These are phyloP conservation scores for Dreissena rostriformis DNA, from an alignment of 1,140 invertebrate species.

Conservation along the genomic window DNA sequence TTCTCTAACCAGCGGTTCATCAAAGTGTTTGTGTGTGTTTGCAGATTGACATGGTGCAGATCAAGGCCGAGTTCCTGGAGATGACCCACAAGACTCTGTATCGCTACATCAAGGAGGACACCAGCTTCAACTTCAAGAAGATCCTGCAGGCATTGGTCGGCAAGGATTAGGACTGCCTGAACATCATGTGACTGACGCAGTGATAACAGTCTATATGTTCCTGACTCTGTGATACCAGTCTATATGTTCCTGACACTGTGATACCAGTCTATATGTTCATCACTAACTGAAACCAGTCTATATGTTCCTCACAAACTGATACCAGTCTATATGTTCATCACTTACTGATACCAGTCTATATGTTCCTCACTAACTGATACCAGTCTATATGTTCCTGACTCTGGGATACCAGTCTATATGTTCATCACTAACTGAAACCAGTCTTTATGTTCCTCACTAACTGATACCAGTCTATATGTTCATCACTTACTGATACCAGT, in stretches of 20 bases:
- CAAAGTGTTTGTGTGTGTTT: slow-evolving; percentile 6
- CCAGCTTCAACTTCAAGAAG: slow-evolving; percentile 40
- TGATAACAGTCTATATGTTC: background rate
- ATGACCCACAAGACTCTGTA: slow-evolving; percentile 33
- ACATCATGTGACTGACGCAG: background rate
- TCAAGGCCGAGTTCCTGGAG: slow-evolving; percentile 35
- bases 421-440: too few species aligned
- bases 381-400: background rate
- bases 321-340: background rate
- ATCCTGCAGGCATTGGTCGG: slow-evolving; percentile 24
- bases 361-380: background rate
- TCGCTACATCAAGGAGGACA: slow-evolving; percentile 24
- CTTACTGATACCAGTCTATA: background rate
- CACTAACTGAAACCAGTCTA: background rate
- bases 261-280: background rate
- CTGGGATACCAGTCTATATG: background rate
- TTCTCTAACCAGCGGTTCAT: background rate
- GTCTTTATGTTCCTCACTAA: too few species aligned
- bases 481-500: too few species aligned
- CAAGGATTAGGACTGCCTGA: background rate
- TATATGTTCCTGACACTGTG: background rate
- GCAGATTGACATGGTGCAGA: slow-evolving; percentile 49
- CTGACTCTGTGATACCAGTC: background rate
- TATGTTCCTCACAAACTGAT: background rate
- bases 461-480: too few species aligned